Conservation (phyloP, 2,797 vertebrate genomes). For the Coccyzus lansbergi region DNA sequence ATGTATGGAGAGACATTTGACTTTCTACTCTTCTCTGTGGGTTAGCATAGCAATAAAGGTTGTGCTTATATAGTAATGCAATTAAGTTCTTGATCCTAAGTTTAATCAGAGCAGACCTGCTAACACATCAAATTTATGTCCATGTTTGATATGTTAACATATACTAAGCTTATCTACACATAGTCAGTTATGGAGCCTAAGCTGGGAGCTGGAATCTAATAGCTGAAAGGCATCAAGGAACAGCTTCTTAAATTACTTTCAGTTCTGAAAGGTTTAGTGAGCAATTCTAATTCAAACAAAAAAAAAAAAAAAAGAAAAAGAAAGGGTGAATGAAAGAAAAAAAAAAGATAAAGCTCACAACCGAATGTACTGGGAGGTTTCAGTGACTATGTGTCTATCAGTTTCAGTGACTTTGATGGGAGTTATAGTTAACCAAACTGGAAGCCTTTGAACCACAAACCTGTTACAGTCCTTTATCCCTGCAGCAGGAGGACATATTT, state of each 20-base stretch:
- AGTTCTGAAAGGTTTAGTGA: not conserved
- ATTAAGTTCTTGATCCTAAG: slow-evolving; percentile 38
- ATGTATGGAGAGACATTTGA: not conserved
- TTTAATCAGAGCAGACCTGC: slow-evolving; percentile 35
- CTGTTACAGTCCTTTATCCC: not conserved
- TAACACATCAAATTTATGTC: slow-evolving; percentile 38
- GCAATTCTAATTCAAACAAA: not conserved
- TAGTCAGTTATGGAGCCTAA: slow-evolving; percentile 1
- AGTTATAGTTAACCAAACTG: not conserved
- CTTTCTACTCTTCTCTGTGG: not conserved
- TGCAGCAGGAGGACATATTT: not conserved
- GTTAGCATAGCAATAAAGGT: not conserved
- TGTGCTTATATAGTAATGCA: not conserved
- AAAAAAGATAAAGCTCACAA: not conserved
- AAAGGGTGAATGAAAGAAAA: no score
- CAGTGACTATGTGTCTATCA: no score
- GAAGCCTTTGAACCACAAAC: not conserved
- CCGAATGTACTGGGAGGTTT: not conserved
- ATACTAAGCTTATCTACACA: slow-evolving; percentile 35
- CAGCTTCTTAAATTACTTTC: slow-evolving; percentile 11
- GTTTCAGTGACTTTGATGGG: not conserved
- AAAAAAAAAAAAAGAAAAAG: not conserved
- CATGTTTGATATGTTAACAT: slow-evolving; percentile 44
- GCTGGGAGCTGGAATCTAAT: not conserved
- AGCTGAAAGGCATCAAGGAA: not conserved